A percentile compares a stretch with the other conserved stretches of the same genome.
Conservation (phyloP, 2,888 invertebrate genomes). For the Campopleginae sp. region DNA sequence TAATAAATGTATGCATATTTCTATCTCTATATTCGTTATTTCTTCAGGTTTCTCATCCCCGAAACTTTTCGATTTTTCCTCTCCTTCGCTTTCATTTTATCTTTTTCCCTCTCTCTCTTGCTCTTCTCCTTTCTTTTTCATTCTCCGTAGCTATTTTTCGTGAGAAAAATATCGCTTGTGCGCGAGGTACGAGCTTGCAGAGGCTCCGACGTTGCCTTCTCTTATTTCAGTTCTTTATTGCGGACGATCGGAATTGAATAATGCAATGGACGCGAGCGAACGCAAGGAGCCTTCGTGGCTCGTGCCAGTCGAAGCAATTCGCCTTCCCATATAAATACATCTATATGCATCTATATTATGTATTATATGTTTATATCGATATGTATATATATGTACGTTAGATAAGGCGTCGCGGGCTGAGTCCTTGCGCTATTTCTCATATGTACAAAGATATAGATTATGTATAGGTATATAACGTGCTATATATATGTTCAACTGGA, state of each 20-base stretch:
- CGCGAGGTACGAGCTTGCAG: slow-evolving; percentile 63
- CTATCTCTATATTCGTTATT: slow-evolving; percentile 36
- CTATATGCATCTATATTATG: slow-evolving; percentile 5
- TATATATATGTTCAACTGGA: not conserved
- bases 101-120: slow-evolving; percentile 50
- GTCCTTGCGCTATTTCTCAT: slow-evolving; percentile 25
- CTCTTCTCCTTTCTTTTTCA: slow-evolving; percentile 48
- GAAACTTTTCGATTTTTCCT: slow-evolving; percentile 52
- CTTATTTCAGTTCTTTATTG: slow-evolving; percentile 79
- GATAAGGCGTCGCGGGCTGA: slow-evolving; percentile 12
- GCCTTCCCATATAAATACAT: slow-evolving; percentile 30
- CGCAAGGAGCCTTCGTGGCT: slow-evolving; percentile 47
- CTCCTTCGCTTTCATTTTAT: not conserved
- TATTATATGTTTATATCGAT: not conserved
- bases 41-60: slow-evolving; percentile 47
- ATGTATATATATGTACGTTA: not conserved
- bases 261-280: slow-evolving; percentile 74
- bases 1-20: slow-evolving; percentile 29
- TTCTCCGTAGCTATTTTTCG: slow-evolving; percentile 45
- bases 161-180: slow-evolving; percentile 72
- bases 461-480: slow-evolving; percentile 18
- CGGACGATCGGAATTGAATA: slow-evolving; percentile 80
- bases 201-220: slow-evolving; percentile 66
- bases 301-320: slow-evolving; percentile 60
- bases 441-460: slow-evolving; percentile 32